A percentile compares a stretch with the other conserved stretches of the same genome.
Conservation (phyloP, 2,113 vertebrate genomes). For the Plestiodon gilberti region DNA sequence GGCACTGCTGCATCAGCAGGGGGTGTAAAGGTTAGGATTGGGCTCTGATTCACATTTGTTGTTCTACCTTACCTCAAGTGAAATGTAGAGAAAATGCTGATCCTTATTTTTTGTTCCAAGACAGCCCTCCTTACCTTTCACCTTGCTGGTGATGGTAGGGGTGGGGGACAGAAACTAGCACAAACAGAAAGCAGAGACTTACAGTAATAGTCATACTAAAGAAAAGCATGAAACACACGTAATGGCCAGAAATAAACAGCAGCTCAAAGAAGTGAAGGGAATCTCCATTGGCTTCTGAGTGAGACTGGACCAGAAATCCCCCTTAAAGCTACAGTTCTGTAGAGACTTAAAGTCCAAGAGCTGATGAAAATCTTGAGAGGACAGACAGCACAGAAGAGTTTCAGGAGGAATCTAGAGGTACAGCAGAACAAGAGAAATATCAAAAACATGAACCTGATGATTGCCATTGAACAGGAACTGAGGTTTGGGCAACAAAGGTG, state of each 20-base stretch:
- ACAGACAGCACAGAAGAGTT: conserved; percentile 21
- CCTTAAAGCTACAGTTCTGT: not conserved
- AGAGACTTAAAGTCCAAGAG: conserved; percentile 4
- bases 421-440: conserved; percentile 45
- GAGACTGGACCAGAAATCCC: not conserved
- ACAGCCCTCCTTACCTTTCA: not conserved
- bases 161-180: not conserved
- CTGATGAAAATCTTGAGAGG: conserved; percentile 4
- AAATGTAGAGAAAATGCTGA: not conserved
- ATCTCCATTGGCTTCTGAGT: not conserved
- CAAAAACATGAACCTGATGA: conserved; percentile 78
- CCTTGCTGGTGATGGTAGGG: not conserved
- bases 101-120: not conserved
- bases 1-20: too few relatives aligned
- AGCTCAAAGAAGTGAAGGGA: not conserved
- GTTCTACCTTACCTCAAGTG: not conserved
- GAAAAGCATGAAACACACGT: not conserved
- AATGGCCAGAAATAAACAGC: conserved; percentile 1
- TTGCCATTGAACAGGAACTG: conserved; percentile 46
- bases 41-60: not conserved
- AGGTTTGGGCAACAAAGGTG: conserved; percentile 84
- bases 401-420: conserved; percentile 45
- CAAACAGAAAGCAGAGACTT: not conserved
- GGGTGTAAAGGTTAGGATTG: too few relatives aligned
- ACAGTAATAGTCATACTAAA: not conserved